Conservation (phyloP, 2,113 vertebrate species). For the Entomyzon cyanotis region DNA sequence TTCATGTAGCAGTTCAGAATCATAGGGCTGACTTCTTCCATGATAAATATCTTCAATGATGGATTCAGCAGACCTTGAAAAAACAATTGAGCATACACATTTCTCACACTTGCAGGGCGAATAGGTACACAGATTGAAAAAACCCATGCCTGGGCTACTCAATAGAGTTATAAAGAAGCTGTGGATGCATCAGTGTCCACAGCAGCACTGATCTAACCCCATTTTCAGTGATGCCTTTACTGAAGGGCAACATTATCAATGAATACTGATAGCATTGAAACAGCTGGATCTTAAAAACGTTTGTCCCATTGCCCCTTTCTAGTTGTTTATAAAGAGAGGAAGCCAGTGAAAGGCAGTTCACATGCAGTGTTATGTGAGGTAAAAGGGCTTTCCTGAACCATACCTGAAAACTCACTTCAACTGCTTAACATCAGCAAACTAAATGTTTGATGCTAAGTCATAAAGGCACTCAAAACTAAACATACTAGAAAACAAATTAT, state of each 20-base stretch:
- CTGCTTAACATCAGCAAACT: not conserved
- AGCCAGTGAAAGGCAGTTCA: not conserved
- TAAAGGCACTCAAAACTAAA: not conserved
- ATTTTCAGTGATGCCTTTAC: not conserved
- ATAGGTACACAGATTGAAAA: not conserved
- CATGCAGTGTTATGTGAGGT: not conserved
- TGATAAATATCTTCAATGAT: conserved; percentile 90
- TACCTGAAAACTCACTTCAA: not conserved
- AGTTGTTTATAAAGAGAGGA: not conserved
- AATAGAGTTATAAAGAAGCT: not conserved
- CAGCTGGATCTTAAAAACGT: not conserved
- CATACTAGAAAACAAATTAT: not conserved
- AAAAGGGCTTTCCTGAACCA: not conserved
- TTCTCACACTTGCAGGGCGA: not conserved
- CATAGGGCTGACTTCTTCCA: conserved; percentile 85
- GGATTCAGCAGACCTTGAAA: conserved; percentile 85
- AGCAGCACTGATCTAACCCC: not conserved
- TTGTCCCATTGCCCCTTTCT: not conserved
- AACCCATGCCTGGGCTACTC: not conserved
- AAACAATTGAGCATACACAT: conserved; percentile 42
- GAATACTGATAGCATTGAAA: not conserved
- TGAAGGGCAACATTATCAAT: not conserved
- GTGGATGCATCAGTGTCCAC: not conserved
- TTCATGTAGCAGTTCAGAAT: conserved; percentile 87
- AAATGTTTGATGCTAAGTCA: not conserved